These are phyloP conservation scores for Unio delphinus DNA, from an alignment of 2,888 invertebrate genomes.

Conservation along the genomic window DNA sequence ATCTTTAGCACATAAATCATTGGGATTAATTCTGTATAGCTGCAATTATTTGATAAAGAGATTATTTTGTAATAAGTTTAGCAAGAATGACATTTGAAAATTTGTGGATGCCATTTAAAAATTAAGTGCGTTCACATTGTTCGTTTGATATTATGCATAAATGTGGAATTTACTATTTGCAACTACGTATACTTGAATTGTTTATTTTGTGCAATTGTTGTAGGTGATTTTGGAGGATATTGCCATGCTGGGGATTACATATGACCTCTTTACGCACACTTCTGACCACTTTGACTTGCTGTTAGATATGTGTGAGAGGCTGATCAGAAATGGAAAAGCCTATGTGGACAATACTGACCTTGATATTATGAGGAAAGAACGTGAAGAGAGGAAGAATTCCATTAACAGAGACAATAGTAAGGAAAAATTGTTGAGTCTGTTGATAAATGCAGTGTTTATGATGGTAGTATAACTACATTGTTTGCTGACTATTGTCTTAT, in stretches of 20 bases:
- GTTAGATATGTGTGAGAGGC: conserved; percentile 87
- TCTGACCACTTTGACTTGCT: conserved; percentile 97
- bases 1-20: too few relatives aligned
- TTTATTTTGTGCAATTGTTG: conserved; percentile 7
- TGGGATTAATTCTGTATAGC: too few relatives aligned
- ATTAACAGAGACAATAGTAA: conserved; percentile 87
- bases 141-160: too few relatives aligned
- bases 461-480: too few relatives aligned
- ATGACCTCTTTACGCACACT: conserved; percentile 93
- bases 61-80: too few relatives aligned
- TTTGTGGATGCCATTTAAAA: too few relatives aligned
- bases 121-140: too few relatives aligned
- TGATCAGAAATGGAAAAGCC: conserved; percentile 90
- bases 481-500: not conserved
- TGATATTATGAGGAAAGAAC: conserved; percentile 93
- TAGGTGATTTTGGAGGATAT: conserved; percentile 92
- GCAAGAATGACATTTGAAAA: too few relatives aligned
- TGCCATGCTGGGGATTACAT: conserved; percentile 89
- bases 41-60: too few relatives aligned
- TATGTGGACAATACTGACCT: conserved; percentile 97
- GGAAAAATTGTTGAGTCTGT: conserved; percentile 56
- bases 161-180: too few relatives aligned
- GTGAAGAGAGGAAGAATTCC: conserved; percentile 91
- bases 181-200: too few relatives aligned
- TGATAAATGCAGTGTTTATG: not conserved